Percentiles rank a stretch among this genome's conserved stretches.
Evolutionary conservation across 2,113 vertebrate genomes (phyloP).

Genomic region (Anas platyrhynchos): DNA sequence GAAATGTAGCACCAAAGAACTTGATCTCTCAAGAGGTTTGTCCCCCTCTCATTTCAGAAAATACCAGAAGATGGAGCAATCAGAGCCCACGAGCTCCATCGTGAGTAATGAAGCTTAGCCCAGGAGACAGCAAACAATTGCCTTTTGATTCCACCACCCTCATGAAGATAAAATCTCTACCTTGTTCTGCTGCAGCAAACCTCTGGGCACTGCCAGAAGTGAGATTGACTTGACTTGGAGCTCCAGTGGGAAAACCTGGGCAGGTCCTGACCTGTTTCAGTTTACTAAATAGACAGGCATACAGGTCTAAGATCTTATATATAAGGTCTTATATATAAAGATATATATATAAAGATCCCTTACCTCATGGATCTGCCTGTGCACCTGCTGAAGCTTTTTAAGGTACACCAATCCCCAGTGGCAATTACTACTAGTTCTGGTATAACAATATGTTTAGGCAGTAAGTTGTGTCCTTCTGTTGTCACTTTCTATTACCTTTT

Average conservation of each 20-base stretch:
- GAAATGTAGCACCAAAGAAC: not conserved
- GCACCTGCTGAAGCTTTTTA: not conserved
- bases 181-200: not conserved
- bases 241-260: not conserved
- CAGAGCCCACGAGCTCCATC: slow-evolving; percentile 19
- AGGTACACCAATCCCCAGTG: not conserved
- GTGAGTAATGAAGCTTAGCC: slow-evolving; percentile 7
- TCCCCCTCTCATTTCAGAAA: slow-evolving; percentile 26
- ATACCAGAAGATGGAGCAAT: not conserved
- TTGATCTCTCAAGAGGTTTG: too few species aligned
- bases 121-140: not conserved
- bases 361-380: too few species aligned
- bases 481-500: not conserved
- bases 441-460: not conserved
- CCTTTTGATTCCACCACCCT: not conserved
- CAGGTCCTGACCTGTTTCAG: not conserved
- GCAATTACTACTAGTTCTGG: not conserved
- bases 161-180: not conserved
- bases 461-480: not conserved
- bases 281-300: not conserved
- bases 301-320: not conserved
- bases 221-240: fast-evolving
- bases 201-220: not conserved
- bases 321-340: too few species aligned
- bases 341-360: not conserved